Percentiles rank a stretch among this genome's conserved stretches.
Evolutionary conservation across 2,113 vertebrate species (phyloP).

Genomic region (Seriola rivoliana): DNA sequence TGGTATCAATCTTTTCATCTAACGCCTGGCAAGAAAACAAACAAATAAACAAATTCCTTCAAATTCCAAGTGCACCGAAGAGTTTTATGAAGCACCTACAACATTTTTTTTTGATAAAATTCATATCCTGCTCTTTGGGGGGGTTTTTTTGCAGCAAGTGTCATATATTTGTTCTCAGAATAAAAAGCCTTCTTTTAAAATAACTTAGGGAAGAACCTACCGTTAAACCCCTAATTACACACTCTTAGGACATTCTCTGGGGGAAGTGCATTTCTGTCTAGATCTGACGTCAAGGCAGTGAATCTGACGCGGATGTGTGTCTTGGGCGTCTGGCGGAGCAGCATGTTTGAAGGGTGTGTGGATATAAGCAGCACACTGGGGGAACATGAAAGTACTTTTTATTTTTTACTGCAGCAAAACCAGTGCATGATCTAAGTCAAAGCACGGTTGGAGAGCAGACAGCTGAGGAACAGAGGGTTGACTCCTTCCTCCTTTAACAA

Average conservation of each 20-base stretch:
- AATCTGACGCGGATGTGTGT: constrained; percentile 18
- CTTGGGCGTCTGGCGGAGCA: neutral
- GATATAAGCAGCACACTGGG: neutral
- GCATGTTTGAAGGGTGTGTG: constrained; percentile 4
- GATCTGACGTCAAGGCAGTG: constrained; percentile 6
- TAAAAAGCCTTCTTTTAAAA: neutral
- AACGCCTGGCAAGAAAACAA: too few relatives aligned
- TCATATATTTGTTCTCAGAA: neutral
- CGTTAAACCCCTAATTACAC: neutral
- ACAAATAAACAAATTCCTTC: too few relatives aligned
- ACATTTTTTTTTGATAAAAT: too few relatives aligned
- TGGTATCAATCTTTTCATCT: too few relatives aligned
- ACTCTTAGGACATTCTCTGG: neutral
- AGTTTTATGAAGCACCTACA: too few relatives aligned
- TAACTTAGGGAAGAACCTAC: neutral
- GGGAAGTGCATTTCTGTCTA: neutral
- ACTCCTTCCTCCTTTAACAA: neutral
- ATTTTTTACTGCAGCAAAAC: constrained; percentile 3
- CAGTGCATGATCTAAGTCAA: neutral
- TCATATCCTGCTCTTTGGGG: too few relatives aligned
- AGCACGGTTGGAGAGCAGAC: constrained; percentile 15
- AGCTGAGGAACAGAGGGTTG: neutral
- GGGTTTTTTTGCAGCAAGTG: too few relatives aligned
- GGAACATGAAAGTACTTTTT: neutral
- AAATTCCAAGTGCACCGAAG: too few relatives aligned